phyloP scores from a whole-genome alignment of 2,888 invertebrate genomes.

The Thelaira solivaga region DNA sequence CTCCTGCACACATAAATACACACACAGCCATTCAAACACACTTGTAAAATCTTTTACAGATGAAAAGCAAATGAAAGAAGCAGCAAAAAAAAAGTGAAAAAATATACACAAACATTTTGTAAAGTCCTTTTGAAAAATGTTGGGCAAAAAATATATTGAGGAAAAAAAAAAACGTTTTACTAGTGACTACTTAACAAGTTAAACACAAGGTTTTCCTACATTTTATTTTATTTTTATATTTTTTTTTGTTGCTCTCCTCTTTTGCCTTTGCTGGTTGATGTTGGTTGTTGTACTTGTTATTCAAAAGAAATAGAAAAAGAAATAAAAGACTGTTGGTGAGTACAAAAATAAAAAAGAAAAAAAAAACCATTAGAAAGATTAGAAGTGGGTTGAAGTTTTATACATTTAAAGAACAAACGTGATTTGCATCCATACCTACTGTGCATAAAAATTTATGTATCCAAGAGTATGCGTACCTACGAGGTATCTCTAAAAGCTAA shows the following conservation, averaged over 20 bases:
- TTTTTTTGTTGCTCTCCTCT: not conserved
- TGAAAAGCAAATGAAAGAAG: conserved; percentile 49
- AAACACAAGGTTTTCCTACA: conserved; percentile 56
- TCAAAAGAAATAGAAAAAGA: conserved; percentile 36
- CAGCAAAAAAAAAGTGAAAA: not conserved
- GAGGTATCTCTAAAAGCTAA: no score
- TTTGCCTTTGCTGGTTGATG: conserved; percentile 10
- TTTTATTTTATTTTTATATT: conserved; percentile 4
- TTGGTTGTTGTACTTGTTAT: conserved; percentile 32
- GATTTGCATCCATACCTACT: not conserved
- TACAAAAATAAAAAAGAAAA: not conserved
- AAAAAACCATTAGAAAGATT: conserved; percentile 8
- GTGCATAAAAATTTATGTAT: not conserved
- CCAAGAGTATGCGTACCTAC: not conserved
- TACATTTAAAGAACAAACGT: conserved; percentile 8
- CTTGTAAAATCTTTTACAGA: conserved; percentile 43
- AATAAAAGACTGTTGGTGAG: conserved; percentile 28
- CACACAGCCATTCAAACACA: not conserved
- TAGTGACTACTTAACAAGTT: conserved; percentile 63
- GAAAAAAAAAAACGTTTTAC: conserved; percentile 55
- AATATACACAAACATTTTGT: conserved; percentile 52
- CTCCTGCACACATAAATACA: not conserved
- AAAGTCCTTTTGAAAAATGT: conserved; percentile 60
- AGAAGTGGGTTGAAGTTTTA: conserved; percentile 35
- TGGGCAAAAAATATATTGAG: conserved; percentile 1